These are phyloP conservation scores for Falco naumanni DNA, from an alignment of 2,797 vertebrate species.

Conservation along the genomic window DNA sequence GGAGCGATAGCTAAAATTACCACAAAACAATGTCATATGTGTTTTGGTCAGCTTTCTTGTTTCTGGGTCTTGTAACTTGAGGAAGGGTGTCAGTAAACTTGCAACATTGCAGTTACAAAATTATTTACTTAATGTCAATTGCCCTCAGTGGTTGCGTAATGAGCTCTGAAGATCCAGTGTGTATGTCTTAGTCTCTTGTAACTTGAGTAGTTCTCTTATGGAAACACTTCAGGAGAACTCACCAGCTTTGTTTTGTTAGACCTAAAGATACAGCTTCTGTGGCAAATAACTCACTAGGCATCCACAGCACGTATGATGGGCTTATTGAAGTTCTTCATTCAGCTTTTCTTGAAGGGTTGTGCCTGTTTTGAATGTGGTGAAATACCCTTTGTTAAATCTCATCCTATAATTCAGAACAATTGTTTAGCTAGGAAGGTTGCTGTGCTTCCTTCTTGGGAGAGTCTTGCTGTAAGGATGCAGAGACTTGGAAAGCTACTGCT, in stretches of 20 bases:
- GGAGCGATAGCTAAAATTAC: background rate
- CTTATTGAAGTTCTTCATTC: background rate
- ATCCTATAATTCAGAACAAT: background rate
- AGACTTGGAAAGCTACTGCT: background rate
- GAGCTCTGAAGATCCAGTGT: background rate
- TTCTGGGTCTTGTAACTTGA: slow-evolving; percentile 8
- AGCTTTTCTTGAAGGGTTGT: background rate
- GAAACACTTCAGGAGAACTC: background rate
- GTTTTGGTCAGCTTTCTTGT: background rate
- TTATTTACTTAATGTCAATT: slow-evolving; percentile 47
- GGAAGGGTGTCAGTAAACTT: slow-evolving; percentile 24
- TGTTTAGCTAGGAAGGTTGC: background rate
- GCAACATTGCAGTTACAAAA: slow-evolving; percentile 63
- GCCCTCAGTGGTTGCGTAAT: slow-evolving; percentile 6
- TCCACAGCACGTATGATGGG: background rate
- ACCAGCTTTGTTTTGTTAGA: background rate
- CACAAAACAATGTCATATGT: background rate
- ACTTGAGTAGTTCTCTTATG: background rate
- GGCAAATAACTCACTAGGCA: background rate
- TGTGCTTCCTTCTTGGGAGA: background rate
- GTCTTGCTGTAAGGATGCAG: background rate
- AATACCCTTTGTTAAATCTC: background rate
- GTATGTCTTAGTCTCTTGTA: background rate
- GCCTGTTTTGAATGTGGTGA: background rate
- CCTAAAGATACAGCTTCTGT: background rate